Evolutionary conservation across 2,797 vertebrate genomes (phyloP), one percentile per base, ranked within the genome.

Genomic region (Chelonia mydas): DNA sequence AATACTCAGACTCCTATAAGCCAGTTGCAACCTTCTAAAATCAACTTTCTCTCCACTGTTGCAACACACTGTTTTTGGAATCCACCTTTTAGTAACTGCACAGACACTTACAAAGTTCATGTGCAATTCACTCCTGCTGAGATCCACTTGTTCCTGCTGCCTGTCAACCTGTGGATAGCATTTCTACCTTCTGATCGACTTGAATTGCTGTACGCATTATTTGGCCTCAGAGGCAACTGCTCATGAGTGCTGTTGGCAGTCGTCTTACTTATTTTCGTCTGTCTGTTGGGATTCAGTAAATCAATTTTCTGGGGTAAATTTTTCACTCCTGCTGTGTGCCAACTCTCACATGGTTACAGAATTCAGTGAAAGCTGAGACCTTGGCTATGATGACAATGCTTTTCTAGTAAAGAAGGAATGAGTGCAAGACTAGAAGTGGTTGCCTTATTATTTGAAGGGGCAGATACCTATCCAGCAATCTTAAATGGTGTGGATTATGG

Each of bases 131-230:
- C 86, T 86, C 84, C 19, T 94, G 23, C 72, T 81, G 68, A 74
- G 68, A 45, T 0, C 49, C 72, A 0, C 68, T 80, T 10, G 1
- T 54, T 87, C 49, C 55, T 87, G n/a, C n/a, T 2, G 41, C 77
- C 50, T 87, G 49, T 74, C n/a, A 50, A 92, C 3, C 11, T 21
- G 25, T 4, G 37, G 45, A 81, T 78, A 83, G 65, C 83, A 53
- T 85, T 90, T 85, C 27, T 74, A n/a, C 15, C 87, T 89, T 74
- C 47, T 74, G 31, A 8, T 57, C 16, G 17, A 7, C 83, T 81
- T 7, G 77, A 41, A 28, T 61, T 61, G 47, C 72, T 33, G 50
- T 1, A 33, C 1, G 37, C n/a, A 1, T 3, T 53, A 90, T 61
- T 51, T 54, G 81, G 85, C 74, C n/a, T 79, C 74, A 53, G 13